Evolutionary conservation across 2,888 invertebrate genomes (phyloP).

Genomic region (Limnephilus rhombicus): DNA sequence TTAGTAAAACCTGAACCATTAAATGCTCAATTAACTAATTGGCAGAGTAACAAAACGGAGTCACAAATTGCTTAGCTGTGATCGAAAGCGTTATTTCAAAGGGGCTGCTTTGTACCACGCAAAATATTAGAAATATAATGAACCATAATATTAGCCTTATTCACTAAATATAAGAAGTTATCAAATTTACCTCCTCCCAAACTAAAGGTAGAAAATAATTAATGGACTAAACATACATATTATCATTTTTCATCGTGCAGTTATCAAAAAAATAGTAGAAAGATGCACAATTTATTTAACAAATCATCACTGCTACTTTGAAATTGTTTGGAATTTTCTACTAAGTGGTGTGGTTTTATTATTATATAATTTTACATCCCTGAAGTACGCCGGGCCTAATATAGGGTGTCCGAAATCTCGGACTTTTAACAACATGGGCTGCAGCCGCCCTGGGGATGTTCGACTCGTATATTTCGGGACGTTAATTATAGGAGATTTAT

Average conservation of each 20-base stretch:
- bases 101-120: not conserved
- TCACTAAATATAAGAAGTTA: not conserved
- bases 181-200: not conserved
- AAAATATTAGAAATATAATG: conserved; percentile 23
- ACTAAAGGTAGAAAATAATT: not conserved
- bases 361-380: not conserved
- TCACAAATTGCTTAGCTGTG: conserved; percentile 5
- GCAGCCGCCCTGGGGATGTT: conserved; percentile 50
- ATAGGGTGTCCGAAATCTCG: conserved; percentile 58
- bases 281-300: not conserved
- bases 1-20: not conserved
- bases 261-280: not conserved
- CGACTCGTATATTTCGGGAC: conserved; percentile 52
- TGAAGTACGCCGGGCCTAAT: conserved; percentile 34
- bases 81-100: conserved; percentile 9
- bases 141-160: conserved; percentile 10
- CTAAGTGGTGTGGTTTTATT: not conserved
- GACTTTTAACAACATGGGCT: conserved; percentile 49
- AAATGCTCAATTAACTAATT: conserved; percentile 29
- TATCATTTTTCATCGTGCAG: not conserved
- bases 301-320: not conserved
- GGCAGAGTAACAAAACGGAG: conserved; percentile 12
- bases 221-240: not conserved
- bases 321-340: conserved; percentile 13
- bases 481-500: conserved; percentile 63